These are phyloP conservation scores for Podarcis raffonei DNA, from an alignment of 2,113 vertebrate species.

Conservation along the genomic window DNA sequence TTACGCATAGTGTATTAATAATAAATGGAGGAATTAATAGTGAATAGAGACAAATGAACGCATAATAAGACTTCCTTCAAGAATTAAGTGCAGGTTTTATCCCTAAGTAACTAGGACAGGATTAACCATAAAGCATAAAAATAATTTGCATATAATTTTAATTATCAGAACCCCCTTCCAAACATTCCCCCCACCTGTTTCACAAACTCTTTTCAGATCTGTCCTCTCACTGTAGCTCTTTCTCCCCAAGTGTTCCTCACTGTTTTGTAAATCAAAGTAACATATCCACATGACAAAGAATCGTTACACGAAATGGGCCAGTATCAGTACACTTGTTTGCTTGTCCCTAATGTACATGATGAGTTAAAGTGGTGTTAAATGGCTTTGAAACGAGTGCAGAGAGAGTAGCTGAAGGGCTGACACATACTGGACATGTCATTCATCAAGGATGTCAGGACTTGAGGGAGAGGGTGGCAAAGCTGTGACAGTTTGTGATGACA, in stretches of 20 bases:
- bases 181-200: background rate
- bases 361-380: background rate
- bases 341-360: background rate
- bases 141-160: background rate
- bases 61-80: background rate
- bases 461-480: background rate
- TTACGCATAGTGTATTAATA: constrained; percentile 11
- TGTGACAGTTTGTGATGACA: background rate
- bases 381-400: background rate
- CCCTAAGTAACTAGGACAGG: background rate
- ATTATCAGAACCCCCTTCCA: background rate
- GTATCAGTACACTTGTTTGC: background rate
- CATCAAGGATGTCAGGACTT: background rate
- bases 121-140: background rate
- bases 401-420: background rate
- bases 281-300: background rate
- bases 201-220: background rate
- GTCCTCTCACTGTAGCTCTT: background rate
- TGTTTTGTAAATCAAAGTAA: background rate
- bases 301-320: background rate
- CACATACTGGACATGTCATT: background rate
- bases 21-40: background rate
- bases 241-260: background rate
- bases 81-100: background rate
- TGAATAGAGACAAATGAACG: constrained; percentile 17